Conservation (phyloP, 2,113 vertebrate species). For the Alces alces region DNA sequence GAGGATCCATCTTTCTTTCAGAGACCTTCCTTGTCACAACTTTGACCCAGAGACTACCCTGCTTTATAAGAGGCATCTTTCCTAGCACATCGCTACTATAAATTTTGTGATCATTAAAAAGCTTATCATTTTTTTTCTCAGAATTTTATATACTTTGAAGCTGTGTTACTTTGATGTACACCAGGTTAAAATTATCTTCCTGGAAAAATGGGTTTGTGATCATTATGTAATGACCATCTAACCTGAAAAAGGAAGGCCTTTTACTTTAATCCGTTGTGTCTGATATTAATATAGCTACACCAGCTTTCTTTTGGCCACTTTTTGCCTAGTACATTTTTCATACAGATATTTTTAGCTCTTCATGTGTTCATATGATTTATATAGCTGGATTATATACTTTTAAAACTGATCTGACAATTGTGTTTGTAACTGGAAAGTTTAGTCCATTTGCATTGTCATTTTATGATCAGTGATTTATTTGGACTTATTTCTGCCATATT, state of each 20-base stretch:
- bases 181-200: background rate
- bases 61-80: background rate
- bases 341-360: background rate
- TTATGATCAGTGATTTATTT: background rate
- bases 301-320: background rate
- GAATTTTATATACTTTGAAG: background rate
- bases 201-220: background rate
- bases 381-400: background rate
- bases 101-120: background rate
- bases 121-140: background rate
- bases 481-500: background rate
- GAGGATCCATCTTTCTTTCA: background rate
- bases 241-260: background rate
- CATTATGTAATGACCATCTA: background rate
- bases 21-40: background rate
- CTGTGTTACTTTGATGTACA: background rate
- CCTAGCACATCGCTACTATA: background rate
- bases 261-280: background rate
- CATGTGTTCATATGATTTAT: background rate
- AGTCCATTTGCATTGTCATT: background rate
- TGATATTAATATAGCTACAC: background rate
- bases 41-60: background rate
- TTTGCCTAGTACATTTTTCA: background rate
- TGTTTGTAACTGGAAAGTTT: background rate
- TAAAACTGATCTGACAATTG: background rate